These are phyloP conservation scores for Plagiodera versicolora DNA, from an alignment of 2,888 invertebrate species.

Conservation along the genomic window DNA sequence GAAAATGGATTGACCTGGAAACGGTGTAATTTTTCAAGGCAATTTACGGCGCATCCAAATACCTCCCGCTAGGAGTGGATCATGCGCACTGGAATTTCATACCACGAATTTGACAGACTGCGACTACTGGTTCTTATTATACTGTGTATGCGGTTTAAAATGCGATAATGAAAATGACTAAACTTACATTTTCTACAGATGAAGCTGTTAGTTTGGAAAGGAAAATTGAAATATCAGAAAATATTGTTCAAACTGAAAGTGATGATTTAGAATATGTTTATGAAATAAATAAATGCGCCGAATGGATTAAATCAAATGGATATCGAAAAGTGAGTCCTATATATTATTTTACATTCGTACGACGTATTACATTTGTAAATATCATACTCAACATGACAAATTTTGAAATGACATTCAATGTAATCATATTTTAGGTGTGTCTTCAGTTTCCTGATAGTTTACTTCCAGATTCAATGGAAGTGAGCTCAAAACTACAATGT, in stretches of 20 bases:
- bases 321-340: slow-evolving; percentile 63
- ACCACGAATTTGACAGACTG: too few species aligned
- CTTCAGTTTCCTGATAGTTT: slow-evolving; percentile 90
- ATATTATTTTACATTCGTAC: too few species aligned
- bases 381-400: too few species aligned
- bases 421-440: slow-evolving; percentile 67
- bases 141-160: too few species aligned
- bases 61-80: too few species aligned
- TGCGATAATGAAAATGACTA: slow-evolving; percentile 38
- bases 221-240: slow-evolving; percentile 48
- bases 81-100: too few species aligned
- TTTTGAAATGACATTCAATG: too few species aligned
- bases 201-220: slow-evolving; percentile 60
- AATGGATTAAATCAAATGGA: slow-evolving; percentile 71
- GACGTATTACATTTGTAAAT: not conserved
- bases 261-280: slow-evolving; percentile 58
- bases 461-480: slow-evolving; percentile 67
- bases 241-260: slow-evolving; percentile 33
- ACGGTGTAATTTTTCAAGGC: too few species aligned
- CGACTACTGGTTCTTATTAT: too few species aligned
- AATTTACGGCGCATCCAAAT: too few species aligned
- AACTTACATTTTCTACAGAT: slow-evolving; percentile 57
- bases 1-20: too few species aligned
- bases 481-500: slow-evolving; percentile 61
- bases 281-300: slow-evolving; percentile 63